phyloP scores from a whole-genome alignment of 2,888 invertebrate genomes.

The Chrysina gloriosa region DNA sequence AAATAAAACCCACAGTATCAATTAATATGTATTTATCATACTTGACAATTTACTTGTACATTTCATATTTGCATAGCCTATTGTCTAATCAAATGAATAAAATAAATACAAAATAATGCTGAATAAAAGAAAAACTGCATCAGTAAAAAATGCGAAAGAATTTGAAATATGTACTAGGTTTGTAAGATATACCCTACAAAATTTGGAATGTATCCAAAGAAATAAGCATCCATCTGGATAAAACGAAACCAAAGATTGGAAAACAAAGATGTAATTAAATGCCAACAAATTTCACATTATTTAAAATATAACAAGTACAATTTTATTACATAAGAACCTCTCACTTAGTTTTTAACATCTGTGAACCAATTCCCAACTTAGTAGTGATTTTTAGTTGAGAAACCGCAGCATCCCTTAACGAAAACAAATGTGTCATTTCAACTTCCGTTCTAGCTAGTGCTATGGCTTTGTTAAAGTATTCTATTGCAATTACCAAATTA shows the following conservation, averaged over 20 bases:
- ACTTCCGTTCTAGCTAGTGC: constrained; percentile 85
- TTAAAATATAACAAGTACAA: constrained; percentile 38
- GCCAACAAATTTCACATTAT: constrained; percentile 40
- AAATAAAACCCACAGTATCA: neutral
- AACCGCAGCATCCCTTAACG: constrained; percentile 88
- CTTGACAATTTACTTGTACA: constrained; percentile 21
- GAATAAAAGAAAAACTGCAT: too few species aligned
- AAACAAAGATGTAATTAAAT: constrained; percentile 42
- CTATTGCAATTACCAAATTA: constrained; percentile 83
- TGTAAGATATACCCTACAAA: constrained; percentile 15
- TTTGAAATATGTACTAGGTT: neutral
- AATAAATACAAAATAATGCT: neutral
- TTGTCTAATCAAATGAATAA: constrained; percentile 9
- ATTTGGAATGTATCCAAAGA: constrained; percentile 35
- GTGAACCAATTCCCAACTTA: constrained; percentile 72
- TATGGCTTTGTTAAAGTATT: constrained; percentile 90
- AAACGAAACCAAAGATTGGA: constrained; percentile 38
- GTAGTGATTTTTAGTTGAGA: constrained; percentile 87
- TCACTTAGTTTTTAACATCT: constrained; percentile 39
- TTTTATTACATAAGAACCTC: constrained; percentile 15
- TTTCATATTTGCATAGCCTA: neutral
- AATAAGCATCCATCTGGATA: constrained; percentile 16
- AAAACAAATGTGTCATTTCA: constrained; percentile 92
- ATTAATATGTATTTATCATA: constrained; percentile 23
- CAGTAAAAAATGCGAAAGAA: too few species aligned